These are phyloP conservation scores for Drosophila repleta DNA, from an alignment of 1,140 invertebrate genomes.

Conservation along the genomic window DNA sequence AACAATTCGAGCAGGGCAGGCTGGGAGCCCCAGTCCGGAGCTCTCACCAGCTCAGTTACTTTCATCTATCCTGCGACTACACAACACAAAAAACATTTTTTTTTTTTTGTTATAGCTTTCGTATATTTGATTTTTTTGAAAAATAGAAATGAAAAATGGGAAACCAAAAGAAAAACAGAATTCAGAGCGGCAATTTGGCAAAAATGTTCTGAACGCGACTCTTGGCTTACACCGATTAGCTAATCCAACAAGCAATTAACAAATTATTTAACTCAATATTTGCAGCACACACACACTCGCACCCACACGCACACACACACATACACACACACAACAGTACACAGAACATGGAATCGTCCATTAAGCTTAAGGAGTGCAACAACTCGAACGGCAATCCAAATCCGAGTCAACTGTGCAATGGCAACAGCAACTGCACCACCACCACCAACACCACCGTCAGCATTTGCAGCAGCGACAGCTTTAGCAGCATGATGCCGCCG, in stretches of 20 bases:
- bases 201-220: no score
- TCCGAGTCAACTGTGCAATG: constrained; percentile 33
- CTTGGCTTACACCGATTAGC: no score
- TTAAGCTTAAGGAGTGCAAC: constrained; percentile 74
- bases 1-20: no score
- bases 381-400: constrained; percentile 43
- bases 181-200: no score
- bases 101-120: no score
- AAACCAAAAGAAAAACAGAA: no score
- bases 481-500: constrained; percentile 67
- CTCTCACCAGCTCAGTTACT: no score
- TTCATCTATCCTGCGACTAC: no score
- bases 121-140: no score
- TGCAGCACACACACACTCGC: constrained; percentile 36
- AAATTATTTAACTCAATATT: not conserved
- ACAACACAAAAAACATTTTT: no score
- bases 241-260: constrained; percentile 15
- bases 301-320: constrained; percentile 14
- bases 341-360: constrained; percentile 77
- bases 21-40: no score
- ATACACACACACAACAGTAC: constrained; percentile 6
- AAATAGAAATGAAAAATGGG: no score
- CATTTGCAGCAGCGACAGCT: constrained; percentile 79
- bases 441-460: constrained; percentile 23
- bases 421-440: constrained; percentile 49